Evolutionary conservation across 2,888 invertebrate genomes (phyloP).

Genomic region (Chalcosyrphus nemorum): DNA sequence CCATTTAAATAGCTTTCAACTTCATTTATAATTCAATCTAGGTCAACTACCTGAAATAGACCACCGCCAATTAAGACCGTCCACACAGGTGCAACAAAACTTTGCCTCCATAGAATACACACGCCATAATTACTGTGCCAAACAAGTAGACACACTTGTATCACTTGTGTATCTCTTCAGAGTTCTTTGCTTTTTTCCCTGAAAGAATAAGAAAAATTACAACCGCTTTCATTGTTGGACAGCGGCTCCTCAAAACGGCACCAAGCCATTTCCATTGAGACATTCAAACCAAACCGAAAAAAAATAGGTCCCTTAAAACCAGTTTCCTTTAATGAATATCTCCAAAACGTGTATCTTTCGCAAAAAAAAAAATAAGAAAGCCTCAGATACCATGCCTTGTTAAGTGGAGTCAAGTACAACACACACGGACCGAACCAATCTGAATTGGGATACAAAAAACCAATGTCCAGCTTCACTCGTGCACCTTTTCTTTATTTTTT

Average conservation of each 20-base stretch:
- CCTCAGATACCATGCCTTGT: conserved; percentile 13
- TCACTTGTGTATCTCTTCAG: not conserved
- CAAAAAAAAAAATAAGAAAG: conserved; percentile 5
- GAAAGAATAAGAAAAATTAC: not conserved
- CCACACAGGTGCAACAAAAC: conserved; percentile 10
- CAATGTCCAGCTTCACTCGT: not conserved
- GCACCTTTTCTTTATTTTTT: conserved; percentile 17
- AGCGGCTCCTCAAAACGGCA: conserved; percentile 12
- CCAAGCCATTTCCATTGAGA: conserved; percentile 33
- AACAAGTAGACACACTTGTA: conserved; percentile 13
- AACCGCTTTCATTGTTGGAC: conserved; percentile 17
- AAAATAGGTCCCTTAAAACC: conserved; percentile 46
- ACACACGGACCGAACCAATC: not conserved
- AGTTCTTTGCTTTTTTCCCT: not conserved
- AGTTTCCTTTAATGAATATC: conserved; percentile 34
- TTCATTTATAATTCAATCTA: not conserved
- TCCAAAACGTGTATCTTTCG: conserved; percentile 35
- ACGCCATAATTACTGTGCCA: conserved; percentile 3
- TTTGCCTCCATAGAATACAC: conserved; percentile 1
- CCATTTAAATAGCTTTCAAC: not conserved
- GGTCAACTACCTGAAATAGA: conserved; percentile 5
- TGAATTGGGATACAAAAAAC: not conserved
- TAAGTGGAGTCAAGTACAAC: conserved; percentile 42
- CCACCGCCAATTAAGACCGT: not conserved
- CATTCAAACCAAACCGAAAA: not conserved